Conservation (phyloP, 64 coral and sea anemone species). For the Pachyseris speciosa region DNA sequence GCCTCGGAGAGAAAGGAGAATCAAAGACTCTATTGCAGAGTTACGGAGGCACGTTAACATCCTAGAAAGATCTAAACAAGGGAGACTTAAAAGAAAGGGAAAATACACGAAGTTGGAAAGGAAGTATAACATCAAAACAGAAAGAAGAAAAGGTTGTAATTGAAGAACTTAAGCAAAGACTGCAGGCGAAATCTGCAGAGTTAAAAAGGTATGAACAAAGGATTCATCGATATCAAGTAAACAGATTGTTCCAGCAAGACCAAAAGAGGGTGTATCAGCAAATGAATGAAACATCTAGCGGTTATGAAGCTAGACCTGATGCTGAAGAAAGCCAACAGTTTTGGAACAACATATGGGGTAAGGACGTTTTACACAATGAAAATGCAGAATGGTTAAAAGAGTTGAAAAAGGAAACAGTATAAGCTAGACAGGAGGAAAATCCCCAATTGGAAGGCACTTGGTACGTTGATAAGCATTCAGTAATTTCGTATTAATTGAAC, state of each 20-base stretch:
- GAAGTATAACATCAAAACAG: constrained; percentile 54
- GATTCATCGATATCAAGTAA: constrained; percentile 56
- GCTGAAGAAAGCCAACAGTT: constrained; percentile 47
- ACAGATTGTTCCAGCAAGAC: constrained; percentile 51
- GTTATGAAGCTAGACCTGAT: constrained; percentile 49
- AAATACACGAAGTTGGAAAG: constrained; percentile 52
- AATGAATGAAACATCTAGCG: constrained; percentile 53
- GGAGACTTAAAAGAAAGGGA: constrained; percentile 52
- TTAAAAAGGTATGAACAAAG: constrained; percentile 66
- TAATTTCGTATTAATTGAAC: no score
- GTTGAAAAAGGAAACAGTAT: neutral
- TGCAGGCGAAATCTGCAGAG: constrained; percentile 44
- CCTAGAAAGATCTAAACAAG: constrained; percentile 56
- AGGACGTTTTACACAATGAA: constrained; percentile 3
- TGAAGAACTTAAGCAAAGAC: constrained; percentile 59
- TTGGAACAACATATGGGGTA: constrained; percentile 36
- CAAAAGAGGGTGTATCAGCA: constrained; percentile 74
- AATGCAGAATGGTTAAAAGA: neutral
- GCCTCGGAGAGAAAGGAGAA: constrained; percentile 65
- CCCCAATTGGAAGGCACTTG: no score
- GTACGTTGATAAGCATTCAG: no score
- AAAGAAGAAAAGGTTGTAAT: constrained; percentile 62
- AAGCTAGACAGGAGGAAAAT: neutral
- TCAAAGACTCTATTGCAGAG: constrained; percentile 45
- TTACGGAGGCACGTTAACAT: constrained; percentile 50